Base-by-base conservation (phyloP, 2,888 invertebrate species). In the Drosophila mercatorum region DNA sequence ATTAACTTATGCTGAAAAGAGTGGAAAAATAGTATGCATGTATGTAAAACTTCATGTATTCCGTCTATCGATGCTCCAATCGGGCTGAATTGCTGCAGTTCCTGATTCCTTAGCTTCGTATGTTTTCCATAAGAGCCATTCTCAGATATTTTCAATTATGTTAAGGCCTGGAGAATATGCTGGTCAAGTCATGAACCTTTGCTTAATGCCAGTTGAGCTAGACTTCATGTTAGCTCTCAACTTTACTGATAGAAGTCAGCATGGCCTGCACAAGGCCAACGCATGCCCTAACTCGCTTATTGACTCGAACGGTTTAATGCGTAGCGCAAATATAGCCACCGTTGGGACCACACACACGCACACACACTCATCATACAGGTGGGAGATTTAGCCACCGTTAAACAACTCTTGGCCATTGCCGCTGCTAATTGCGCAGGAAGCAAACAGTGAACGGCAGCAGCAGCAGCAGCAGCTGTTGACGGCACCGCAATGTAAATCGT, bases 351-450 rank as follows among this genome's bases (percentile, higher is more conserved):
- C 86, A 81, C 80, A 76, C 73, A 67, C 14, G 22, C 8, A 36
- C 17, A 12, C 22, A 44, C 4, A 55, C 36, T 49, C 55, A 53
- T 11, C 58, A 64, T 49, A 41, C 59, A 68, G 64, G 70, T 80
- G 78, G 62, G 67, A 73, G 70, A 76, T 73, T 55, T 62, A 61
- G 72, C 52, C 77, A 85, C 86, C 83, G 86, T 85, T 88, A 88
- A 71, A 53, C 51, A 74, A 74, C 73, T 60, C 75, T 53, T 68
- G 72, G 69, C 67, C 64, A 75, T 68, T 86, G 78, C 72, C 60
- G 58, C 63, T 77, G 83, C 88, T 84, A 88, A 84, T 84, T 84
- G 86, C 64, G 68, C 83, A 68, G 83, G 86, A 81, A 88, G 75
- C 61, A 81, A 83, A 78, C 58, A 81, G 58, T 67, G 56, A 63